Evolutionary conservation across 2,888 invertebrate genomes (phyloP).

Genomic region (Epicampocera succincta): DNA sequence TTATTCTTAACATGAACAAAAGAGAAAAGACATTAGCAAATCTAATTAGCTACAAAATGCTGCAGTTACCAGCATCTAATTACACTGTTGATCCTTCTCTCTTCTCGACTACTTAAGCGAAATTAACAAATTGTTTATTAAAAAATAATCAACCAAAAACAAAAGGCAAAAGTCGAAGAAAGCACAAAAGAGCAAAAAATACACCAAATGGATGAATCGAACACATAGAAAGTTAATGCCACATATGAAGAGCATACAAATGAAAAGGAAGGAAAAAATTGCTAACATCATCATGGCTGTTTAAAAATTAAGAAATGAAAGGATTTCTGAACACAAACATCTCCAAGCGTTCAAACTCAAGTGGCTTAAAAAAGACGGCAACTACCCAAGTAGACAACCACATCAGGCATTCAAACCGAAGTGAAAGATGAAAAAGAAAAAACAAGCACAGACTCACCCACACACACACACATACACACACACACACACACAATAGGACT

Average conservation of each 20-base stretch:
- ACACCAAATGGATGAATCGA: constrained; percentile 42
- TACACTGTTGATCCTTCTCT: constrained; percentile 68
- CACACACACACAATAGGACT: constrained; percentile 58
- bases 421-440: constrained; percentile 16
- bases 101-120: constrained; percentile 71
- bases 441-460: constrained; percentile 6
- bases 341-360: constrained; percentile 75
- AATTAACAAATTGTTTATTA: constrained; percentile 76
- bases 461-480: constrained; percentile 18
- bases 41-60: constrained; percentile 74
- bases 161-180: constrained; percentile 64
- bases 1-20: constrained; percentile 13
- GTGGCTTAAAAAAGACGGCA: constrained; percentile 76
- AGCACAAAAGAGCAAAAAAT: constrained; percentile 14
- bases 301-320: constrained; percentile 46
- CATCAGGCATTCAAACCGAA: constrained; percentile 47
- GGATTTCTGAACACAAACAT: constrained; percentile 56
- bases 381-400: constrained; percentile 46
- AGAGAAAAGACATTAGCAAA: constrained; percentile 70
- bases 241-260: constrained; percentile 72
- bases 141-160: constrained; percentile 67
- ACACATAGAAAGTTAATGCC: constrained; percentile 51
- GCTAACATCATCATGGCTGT: constrained; percentile 76
- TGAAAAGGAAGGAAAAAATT: constrained; percentile 71
- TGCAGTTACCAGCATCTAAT: constrained; percentile 71